Evolutionary conservation across 2,113 vertebrate genomes (phyloP).

Genomic region (Hoplias malabaricus): DNA sequence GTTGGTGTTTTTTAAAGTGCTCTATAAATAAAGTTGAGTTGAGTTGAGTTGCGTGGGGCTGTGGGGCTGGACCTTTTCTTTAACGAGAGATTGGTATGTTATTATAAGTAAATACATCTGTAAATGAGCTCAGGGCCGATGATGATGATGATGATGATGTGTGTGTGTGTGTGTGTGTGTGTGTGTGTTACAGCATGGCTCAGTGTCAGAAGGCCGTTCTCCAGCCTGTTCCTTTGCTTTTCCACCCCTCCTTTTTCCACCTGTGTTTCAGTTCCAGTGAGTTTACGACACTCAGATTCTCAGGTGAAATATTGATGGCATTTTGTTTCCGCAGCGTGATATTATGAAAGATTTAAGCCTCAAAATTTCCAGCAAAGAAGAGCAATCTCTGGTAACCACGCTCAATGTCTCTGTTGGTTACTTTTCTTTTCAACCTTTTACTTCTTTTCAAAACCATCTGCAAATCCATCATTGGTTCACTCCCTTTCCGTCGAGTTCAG

Average conservation of each 20-base stretch:
- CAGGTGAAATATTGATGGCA: slow-evolving; percentile 71
- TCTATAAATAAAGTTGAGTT: too few relatives aligned
- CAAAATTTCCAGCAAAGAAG: slow-evolving; percentile 80
- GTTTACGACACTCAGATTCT: slow-evolving; percentile 56
- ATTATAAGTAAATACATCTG: too few relatives aligned
- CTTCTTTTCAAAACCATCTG: slow-evolving; percentile 59
- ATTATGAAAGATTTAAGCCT: slow-evolving; percentile 85
- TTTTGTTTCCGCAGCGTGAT: slow-evolving; percentile 81
- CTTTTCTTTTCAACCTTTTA: slow-evolving; percentile 23
- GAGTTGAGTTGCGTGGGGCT: too few relatives aligned
- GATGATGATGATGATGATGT: too few relatives aligned
- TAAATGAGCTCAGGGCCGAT: too few relatives aligned
- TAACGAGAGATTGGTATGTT: too few relatives aligned
- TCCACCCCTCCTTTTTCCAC: not conserved
- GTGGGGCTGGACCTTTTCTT: too few relatives aligned
- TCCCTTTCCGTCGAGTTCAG: slow-evolving; percentile 63
- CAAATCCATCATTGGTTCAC: slow-evolving; percentile 59
- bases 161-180: not conserved
- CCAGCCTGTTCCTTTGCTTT: slow-evolving; percentile 68
- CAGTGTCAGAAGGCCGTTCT: slow-evolving; percentile 65
- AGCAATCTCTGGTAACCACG: slow-evolving; percentile 81
- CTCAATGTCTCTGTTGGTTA: slow-evolving; percentile 65
- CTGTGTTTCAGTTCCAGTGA: slow-evolving; percentile 7
- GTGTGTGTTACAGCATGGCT: slow-evolving; percentile 71
- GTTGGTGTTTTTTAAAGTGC: too few relatives aligned